Percentiles rank a stretch among this genome's conserved stretches.
Conservation (phyloP, 1,140 invertebrate genomes). For the Zaprionus capensis region DNA sequence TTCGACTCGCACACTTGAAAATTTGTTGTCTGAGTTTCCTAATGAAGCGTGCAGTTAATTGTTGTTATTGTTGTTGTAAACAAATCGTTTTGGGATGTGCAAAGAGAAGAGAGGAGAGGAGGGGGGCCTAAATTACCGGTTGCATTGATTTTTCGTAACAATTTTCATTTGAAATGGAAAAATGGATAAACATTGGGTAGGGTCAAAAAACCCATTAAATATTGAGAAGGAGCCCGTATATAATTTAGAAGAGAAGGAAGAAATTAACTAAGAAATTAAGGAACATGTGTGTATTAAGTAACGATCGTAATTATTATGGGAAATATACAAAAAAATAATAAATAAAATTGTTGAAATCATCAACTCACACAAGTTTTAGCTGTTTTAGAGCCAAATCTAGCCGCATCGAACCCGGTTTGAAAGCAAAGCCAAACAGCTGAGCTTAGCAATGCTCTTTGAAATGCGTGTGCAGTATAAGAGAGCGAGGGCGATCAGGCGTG, state of each 20-base stretch:
- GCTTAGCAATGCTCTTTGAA: background rate
- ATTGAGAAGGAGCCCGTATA: background rate
- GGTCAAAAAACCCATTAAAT: slow-evolving; percentile 67
- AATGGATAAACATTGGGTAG: background rate
- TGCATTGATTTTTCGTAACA: slow-evolving; percentile 53
- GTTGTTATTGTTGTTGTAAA: slow-evolving; percentile 54
- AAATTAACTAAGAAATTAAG: background rate
- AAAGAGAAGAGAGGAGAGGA: background rate
- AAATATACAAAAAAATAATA: slow-evolving; percentile 16
- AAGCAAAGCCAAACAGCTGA: slow-evolving; percentile 20
- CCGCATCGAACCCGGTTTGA: slow-evolving; percentile 44
- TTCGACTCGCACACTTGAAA: slow-evolving; percentile 58
- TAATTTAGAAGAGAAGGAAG: background rate
- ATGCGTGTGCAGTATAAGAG: slow-evolving; percentile 23
- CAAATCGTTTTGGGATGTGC: slow-evolving; percentile 58
- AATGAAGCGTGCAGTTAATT: slow-evolving; percentile 77
- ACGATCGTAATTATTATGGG: background rate
- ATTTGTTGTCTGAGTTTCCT: slow-evolving; percentile 76
- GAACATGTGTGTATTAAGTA: slow-evolving; percentile 4
- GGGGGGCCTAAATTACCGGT: slow-evolving; percentile 19
- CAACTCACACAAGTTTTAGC: background rate
- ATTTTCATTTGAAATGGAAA: slow-evolving; percentile 12
- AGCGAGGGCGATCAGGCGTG: background rate
- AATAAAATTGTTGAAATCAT: background rate
- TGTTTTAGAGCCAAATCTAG: slow-evolving; percentile 14